Evolutionary conservation across 2,797 vertebrate species (phyloP).

Genomic region (Bothrops alternatus): DNA sequence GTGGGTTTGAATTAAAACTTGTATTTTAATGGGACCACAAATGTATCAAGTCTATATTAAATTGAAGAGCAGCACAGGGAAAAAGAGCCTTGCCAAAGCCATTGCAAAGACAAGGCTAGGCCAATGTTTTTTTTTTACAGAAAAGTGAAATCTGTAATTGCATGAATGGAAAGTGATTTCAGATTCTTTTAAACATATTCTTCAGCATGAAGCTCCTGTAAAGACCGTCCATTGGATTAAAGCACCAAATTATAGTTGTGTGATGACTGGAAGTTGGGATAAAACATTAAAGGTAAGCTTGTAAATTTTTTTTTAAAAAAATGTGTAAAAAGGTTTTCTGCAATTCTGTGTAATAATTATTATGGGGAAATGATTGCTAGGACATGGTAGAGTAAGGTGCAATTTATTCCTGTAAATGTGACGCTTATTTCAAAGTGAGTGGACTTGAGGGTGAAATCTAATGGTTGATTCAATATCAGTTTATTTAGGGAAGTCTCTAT

Average conservation of each 20-base stretch:
- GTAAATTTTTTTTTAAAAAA: not conserved
- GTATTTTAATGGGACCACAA: not conserved
- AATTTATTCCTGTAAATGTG: not conserved
- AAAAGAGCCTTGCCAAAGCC: not conserved
- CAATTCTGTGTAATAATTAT: not conserved
- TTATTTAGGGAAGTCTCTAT: not conserved
- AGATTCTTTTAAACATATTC: constrained; percentile 18
- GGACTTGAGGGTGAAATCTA: not conserved
- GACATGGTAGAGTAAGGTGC: not conserved
- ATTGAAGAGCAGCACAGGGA: not conserved
- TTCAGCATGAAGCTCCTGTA: constrained; percentile 93
- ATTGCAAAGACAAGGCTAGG: not conserved
- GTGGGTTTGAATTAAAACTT: not conserved
- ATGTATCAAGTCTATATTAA: not conserved
- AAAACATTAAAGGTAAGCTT: constrained; percentile 91
- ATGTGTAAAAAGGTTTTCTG: not conserved
- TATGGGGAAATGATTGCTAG: not conserved
- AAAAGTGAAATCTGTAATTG: not conserved
- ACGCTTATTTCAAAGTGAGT: not conserved
- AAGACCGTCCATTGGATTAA: constrained; percentile 98
- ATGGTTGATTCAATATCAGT: not conserved
- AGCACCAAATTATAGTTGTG: constrained; percentile 96
- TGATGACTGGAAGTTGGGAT: constrained; percentile 99
- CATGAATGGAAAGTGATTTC: not conserved
- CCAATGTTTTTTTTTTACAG: not conserved